These are phyloP conservation scores for Scaptomyza hsui DNA, from an alignment of 1,140 invertebrate species.

Conservation along the genomic window DNA sequence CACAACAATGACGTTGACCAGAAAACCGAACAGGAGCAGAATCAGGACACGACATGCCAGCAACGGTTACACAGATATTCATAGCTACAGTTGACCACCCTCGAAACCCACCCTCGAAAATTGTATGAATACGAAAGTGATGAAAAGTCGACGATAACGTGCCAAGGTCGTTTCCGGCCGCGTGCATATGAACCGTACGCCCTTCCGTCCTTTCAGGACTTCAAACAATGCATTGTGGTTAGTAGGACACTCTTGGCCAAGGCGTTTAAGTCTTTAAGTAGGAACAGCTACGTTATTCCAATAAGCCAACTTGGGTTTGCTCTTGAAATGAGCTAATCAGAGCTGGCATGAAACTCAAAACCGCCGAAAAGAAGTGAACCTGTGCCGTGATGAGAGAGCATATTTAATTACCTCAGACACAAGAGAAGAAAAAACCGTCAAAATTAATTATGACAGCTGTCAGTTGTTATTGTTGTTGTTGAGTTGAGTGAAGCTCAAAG, in stretches of 20 bases:
- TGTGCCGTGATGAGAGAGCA: constrained; percentile 54
- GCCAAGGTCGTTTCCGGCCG: constrained; percentile 83
- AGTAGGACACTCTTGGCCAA: constrained; percentile 25
- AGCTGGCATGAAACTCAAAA: constrained; percentile 75
- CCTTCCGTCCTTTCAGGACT: constrained; percentile 16
- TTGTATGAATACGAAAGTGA: constrained; percentile 81
- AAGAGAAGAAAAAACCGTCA: constrained; percentile 45
- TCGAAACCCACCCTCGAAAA: constrained; percentile 56
- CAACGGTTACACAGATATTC: constrained; percentile 29
- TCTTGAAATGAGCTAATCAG: constrained; percentile 67
- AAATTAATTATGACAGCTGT: constrained; percentile 81
- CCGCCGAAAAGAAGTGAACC: constrained; percentile 45
- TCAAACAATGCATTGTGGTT: constrained; percentile 73
- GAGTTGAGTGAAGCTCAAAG: constrained; percentile 67
- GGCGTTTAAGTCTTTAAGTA: constrained; percentile 57
- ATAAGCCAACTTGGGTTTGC: constrained; percentile 38
- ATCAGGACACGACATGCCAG: constrained; percentile 23
- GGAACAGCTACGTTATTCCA: constrained; percentile 46
- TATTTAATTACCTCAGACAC: constrained; percentile 70
- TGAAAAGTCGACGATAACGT: constrained; percentile 82
- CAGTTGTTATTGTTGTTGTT: too few species aligned
- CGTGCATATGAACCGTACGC: constrained; percentile 71
- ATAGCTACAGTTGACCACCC: constrained; percentile 3
- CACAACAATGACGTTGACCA: constrained; percentile 27
- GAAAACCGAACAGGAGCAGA: neutral